Evolutionary conservation across 2,797 vertebrate genomes (phyloP), one percentile per base, ranked within the genome.

Genomic region (Bradypodion ventrale): DNA sequence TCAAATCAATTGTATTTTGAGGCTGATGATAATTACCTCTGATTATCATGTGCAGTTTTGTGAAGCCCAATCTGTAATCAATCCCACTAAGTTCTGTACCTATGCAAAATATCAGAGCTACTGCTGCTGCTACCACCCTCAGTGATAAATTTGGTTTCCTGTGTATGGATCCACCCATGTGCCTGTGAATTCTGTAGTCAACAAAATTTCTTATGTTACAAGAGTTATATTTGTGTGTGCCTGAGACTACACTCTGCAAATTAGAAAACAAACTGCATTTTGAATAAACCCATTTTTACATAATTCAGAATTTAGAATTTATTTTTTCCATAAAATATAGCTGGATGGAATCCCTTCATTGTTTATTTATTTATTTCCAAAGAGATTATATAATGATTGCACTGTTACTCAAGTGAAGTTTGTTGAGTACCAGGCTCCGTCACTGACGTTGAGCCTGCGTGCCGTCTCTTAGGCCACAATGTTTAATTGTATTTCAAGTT

Each of bases 21-120:
- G 32, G 60, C 6, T 62, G 74, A 83, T 83, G 59, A 75, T 70
- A 85, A 87, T 81, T 1, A 80, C 25, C 89, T 89, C 78, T 86
- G 6, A 60, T 87, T 85, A 9, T 2, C n/a, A 82, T 80, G 4
- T 0, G 65, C n/a, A 2, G 7, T 42, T 21, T 29, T 56, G 1
- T 63, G 5, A 32, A 0, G 0, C 32, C 68, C 3, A 77, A 83
- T 0, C 63, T 37, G 72, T 4, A 0, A 63, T 40, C 7, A 63
- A 9, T 60, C 10, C 21, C n/a, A 63, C 7, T 69, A 49, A 68
- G 35, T 29, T 56, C 65, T 25, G 10, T 69, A 62, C 44, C 9
- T 13, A 32, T 73, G 7, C 49, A 62, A 32, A 46, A 23, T 21
- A 46, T 35, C 27, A 65, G 15, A 35, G 42, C 62, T 52, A 16